These are phyloP conservation scores for Natator depressus DNA, from an alignment of 2,113 vertebrate genomes.

Conservation along the genomic window DNA sequence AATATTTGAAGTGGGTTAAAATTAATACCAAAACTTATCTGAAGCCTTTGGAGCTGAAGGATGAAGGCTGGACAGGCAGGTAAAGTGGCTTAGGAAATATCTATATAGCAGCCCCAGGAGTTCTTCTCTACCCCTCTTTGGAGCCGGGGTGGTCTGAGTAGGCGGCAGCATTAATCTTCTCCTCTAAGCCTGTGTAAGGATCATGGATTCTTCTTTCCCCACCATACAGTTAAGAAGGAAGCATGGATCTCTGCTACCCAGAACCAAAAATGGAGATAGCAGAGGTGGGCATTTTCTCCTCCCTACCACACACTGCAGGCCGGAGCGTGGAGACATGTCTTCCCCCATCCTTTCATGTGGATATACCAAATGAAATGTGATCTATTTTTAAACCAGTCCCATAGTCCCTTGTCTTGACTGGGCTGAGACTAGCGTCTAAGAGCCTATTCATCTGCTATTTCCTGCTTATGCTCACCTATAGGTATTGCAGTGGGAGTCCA, in stretches of 20 bases:
- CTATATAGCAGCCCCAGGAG: neutral
- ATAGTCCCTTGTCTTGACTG: neutral
- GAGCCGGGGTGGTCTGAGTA: neutral
- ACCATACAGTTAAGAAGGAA: neutral
- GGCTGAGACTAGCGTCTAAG: neutral
- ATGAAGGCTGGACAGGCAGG: neutral
- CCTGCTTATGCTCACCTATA: neutral
- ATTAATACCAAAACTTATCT: slow-evolving; percentile 1
- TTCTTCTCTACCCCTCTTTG: neutral
- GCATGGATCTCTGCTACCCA: neutral
- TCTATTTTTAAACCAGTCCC: slow-evolving; percentile 2
- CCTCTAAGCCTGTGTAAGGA: neutral
- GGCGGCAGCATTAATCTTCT: neutral
- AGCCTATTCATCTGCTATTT: neutral
- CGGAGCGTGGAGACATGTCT: neutral
- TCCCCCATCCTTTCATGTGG: neutral
- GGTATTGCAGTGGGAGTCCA: neutral
- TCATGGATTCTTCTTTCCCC: neutral
- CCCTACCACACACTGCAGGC: neutral
- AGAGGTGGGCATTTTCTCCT: neutral
- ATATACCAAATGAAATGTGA: neutral
- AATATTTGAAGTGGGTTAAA: neutral
- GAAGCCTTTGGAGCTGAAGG: neutral
- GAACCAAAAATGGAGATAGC: neutral
- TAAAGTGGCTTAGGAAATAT: neutral